Evolutionary conservation across 2,888 invertebrate species (phyloP).

Genomic region (Leptogaster cylindrica): DNA sequence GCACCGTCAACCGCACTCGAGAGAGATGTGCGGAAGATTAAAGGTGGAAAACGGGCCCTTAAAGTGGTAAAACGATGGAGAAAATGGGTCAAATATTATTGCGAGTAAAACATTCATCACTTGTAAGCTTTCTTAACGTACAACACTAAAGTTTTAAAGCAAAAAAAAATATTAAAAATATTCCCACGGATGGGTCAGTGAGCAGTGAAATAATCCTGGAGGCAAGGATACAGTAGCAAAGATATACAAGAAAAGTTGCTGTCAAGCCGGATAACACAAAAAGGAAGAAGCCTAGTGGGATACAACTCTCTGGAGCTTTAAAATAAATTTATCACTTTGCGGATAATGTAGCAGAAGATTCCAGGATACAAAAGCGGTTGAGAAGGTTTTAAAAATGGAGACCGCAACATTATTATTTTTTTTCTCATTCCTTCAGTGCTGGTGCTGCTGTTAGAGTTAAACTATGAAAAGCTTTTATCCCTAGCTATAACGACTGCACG

Average conservation of each 20-base stretch:
- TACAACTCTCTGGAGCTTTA: constrained; percentile 7
- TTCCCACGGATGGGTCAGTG: constrained; percentile 21
- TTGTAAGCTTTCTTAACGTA: constrained; percentile 2
- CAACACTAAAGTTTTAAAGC: not conserved
- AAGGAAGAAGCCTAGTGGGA: not conserved
- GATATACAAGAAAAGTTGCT: too few species aligned
- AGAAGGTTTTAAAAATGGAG: too few species aligned
- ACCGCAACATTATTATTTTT: too few species aligned
- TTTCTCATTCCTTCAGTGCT: constrained; percentile 3
- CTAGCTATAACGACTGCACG: constrained; percentile 8
- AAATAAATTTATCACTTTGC: constrained; percentile 29
- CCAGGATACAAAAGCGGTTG: too few species aligned
- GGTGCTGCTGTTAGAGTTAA: not conserved
- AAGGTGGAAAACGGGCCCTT: not conserved
- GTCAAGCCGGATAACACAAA: not conserved
- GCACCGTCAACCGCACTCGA: too few species aligned
- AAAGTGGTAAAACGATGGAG: constrained; percentile 3
- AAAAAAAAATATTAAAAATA: too few species aligned
- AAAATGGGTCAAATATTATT: constrained; percentile 24
- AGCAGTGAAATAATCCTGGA: constrained; percentile 8
- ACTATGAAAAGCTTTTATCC: constrained; percentile 20
- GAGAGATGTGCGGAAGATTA: too few species aligned
- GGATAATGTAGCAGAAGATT: constrained; percentile 22
- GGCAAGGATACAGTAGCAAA: constrained; percentile 18
- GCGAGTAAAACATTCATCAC: constrained; percentile 7